These are phyloP conservation scores for Phainopepla nitens DNA, from an alignment of 2,113 vertebrate genomes.

Conservation along the genomic window DNA sequence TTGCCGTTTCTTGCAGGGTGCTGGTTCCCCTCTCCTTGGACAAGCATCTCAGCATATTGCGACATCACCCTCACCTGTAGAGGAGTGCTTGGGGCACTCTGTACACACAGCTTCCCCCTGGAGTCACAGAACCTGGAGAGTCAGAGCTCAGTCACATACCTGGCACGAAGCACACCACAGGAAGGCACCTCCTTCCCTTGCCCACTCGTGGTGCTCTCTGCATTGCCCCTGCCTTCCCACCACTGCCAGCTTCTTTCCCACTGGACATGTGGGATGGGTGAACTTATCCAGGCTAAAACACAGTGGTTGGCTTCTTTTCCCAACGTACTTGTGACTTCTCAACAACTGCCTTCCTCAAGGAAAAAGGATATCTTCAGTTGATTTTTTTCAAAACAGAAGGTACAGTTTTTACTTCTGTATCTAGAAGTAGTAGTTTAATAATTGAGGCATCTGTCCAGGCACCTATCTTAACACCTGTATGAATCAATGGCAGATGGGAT, in stretches of 20 bases:
- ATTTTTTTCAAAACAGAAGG: not conserved
- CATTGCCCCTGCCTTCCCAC: not conserved
- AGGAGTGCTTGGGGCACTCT: not conserved
- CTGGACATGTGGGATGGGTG: not conserved
- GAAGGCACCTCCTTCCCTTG: not conserved
- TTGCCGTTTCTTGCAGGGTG: not conserved
- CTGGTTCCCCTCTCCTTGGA: not conserved
- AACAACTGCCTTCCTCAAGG: not conserved
- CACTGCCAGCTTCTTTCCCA: not conserved
- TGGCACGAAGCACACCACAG: not conserved
- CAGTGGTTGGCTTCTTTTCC: not conserved
- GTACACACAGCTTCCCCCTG: not conserved
- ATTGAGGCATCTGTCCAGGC: not conserved
- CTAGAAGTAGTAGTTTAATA: not conserved
- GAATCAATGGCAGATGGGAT: not conserved
- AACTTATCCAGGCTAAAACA: not conserved
- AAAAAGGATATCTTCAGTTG: not conserved
- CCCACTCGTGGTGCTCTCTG: accelerated
- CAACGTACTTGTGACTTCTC: not conserved
- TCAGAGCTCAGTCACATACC: not conserved
- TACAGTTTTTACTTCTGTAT: not conserved
- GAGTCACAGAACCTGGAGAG: not conserved
- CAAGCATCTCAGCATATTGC: not conserved
- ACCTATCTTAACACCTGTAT: not conserved
- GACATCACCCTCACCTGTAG: not conserved